Conservation (phyloP, 2,888 invertebrate species). For the Ennomos fuscantarius region DNA sequence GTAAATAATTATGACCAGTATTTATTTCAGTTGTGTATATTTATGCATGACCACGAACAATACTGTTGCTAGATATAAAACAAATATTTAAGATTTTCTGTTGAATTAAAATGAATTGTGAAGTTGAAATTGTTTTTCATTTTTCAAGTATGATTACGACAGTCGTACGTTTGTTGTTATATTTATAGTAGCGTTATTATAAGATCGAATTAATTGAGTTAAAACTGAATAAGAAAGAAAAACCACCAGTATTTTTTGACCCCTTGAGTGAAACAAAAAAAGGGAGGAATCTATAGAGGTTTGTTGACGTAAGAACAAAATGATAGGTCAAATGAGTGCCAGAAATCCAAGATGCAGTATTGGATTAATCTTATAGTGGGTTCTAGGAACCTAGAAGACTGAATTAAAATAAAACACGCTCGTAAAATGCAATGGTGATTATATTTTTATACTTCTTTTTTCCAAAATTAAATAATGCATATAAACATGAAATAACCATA, state of each 20-base stretch:
- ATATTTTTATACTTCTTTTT: slow-evolving; percentile 65
- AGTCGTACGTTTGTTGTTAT: no score
- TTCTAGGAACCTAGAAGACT: no score
- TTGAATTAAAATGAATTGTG: slow-evolving; percentile 50
- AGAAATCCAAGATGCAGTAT: no score
- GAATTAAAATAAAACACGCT: slow-evolving; percentile 51
- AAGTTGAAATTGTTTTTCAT: slow-evolving; percentile 24
- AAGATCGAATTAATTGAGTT: no score
- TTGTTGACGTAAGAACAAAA: no score
- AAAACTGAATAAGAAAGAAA: no score
- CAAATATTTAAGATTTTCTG: slow-evolving; percentile 40
- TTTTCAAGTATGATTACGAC: not conserved
- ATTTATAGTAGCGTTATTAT: no score
- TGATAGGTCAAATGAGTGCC: no score
- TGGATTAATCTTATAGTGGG: no score
- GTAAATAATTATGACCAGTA: slow-evolving; percentile 23
- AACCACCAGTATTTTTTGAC: no score
- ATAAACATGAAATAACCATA: slow-evolving; percentile 74
- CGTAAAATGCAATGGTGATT: slow-evolving; percentile 81
- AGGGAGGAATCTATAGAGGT: no score
- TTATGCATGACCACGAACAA: slow-evolving; percentile 16
- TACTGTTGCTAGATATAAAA: slow-evolving; percentile 13
- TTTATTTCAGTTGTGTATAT: slow-evolving; percentile 23
- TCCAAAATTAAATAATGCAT: slow-evolving; percentile 75
- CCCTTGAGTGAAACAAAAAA: no score